These are phyloP conservation scores for Anticlea derivata DNA, from an alignment of 2,888 invertebrate genomes.

Conservation along the genomic window DNA sequence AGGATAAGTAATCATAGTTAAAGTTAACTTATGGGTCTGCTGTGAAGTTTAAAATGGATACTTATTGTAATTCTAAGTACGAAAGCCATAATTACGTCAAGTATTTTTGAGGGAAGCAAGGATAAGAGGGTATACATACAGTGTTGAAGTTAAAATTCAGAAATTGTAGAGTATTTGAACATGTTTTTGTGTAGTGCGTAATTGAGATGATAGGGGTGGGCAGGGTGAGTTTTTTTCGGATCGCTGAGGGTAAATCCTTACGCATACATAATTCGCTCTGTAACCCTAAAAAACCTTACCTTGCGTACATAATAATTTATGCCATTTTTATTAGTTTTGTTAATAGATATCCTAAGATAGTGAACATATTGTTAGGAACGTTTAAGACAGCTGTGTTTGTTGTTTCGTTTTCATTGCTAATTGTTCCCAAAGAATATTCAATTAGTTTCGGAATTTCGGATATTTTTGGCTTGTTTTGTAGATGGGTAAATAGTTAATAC, in stretches of 20 bases:
- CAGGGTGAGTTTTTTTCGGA: too few relatives aligned
- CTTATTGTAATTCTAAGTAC: too few relatives aligned
- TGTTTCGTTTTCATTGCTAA: slow-evolving; percentile 4
- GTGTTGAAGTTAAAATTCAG: slow-evolving; percentile 7
- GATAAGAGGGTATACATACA: not conserved
- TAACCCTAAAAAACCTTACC: not conserved
- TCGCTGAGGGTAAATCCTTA: too few relatives aligned
- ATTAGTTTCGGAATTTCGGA: slow-evolving; percentile 15
- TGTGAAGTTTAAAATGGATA: not conserved
- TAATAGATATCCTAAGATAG: not conserved
- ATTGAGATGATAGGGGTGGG: too few relatives aligned
- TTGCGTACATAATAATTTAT: not conserved
- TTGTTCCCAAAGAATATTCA: slow-evolving; percentile 22
- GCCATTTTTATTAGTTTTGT: slow-evolving; percentile 5
- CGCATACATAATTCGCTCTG: not conserved
- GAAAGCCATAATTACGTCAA: slow-evolving; percentile 4
- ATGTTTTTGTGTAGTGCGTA: not conserved
- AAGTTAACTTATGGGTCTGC: slow-evolving; percentile 11
- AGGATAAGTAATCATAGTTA: not conserved
- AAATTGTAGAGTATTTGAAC: not conserved
- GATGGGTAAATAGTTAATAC: not conserved
- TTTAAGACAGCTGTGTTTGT: slow-evolving; percentile 4
- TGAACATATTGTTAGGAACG: not conserved
- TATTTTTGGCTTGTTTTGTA: slow-evolving; percentile 7
- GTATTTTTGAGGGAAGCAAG: slow-evolving; percentile 1